Conservation (phyloP, 2,113 vertebrate species). For the Rana temporaria region DNA sequence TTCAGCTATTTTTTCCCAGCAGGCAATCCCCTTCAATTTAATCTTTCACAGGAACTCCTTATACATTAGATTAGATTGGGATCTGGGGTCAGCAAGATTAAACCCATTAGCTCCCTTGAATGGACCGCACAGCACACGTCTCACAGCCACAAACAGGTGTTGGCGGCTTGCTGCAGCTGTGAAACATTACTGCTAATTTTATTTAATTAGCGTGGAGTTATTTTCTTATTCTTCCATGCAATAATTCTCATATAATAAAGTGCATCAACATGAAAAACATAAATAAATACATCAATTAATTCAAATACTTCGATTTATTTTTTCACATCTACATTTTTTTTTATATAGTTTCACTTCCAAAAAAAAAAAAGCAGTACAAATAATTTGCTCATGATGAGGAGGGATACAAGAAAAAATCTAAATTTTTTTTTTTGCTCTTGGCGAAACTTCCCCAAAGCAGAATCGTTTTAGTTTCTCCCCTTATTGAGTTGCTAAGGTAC, state of each 20-base stretch:
- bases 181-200: neutral
- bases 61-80: conserved; percentile 15
- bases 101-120: neutral
- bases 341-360: too few relatives aligned
- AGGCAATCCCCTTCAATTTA: neutral
- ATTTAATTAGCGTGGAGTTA: neutral
- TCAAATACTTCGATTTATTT: too few relatives aligned
- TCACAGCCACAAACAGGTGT: conserved; percentile 4
- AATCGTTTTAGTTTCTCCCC: too few relatives aligned
- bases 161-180: conserved; percentile 1
- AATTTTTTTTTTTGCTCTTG: too few relatives aligned
- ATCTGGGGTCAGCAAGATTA: conserved; percentile 1
- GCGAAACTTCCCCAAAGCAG: too few relatives aligned
- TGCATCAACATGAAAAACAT: neutral
- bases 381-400: too few relatives aligned
- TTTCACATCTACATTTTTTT: too few relatives aligned
- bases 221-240: neutral
- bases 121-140: neutral
- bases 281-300: neutral
- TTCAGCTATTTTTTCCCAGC: too few relatives aligned
- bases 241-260: conserved; percentile 10
- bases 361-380: too few relatives aligned
- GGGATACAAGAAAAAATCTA: too few relatives aligned
- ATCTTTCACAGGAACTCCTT: neutral
- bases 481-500: too few relatives aligned